Evolutionary conservation across 2,888 invertebrate genomes (phyloP).

Genomic region (Argyresthia goedartella): DNA sequence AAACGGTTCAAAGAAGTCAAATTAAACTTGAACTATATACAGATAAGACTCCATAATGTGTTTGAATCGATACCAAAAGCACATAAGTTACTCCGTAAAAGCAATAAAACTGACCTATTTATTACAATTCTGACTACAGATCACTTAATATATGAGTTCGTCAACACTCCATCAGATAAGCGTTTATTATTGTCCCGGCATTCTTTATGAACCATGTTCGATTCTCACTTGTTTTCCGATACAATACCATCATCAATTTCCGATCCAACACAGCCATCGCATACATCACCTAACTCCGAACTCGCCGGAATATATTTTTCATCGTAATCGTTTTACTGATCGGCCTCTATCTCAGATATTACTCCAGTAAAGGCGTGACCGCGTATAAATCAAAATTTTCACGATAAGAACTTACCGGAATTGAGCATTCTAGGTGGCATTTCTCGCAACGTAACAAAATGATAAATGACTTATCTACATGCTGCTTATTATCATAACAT

Average conservation of each 20-base stretch:
- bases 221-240: neutral
- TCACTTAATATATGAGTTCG: constrained; percentile 32
- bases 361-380: constrained; percentile 10
- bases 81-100: constrained; percentile 41
- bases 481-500: constrained; percentile 64
- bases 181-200: neutral
- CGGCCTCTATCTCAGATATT: neutral
- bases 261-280: constrained; percentile 16
- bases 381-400: constrained; percentile 46
- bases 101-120: constrained; percentile 59
- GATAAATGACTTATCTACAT: constrained; percentile 51
- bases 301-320: constrained; percentile 23
- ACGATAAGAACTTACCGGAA: constrained; percentile 37
- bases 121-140: constrained; percentile 24
- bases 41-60: neutral
- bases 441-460: constrained; percentile 39
- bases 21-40: too few relatives aligned
- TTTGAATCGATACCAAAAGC: constrained; percentile 21
- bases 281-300: constrained; percentile 18
- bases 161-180: constrained; percentile 30
- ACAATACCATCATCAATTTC: constrained; percentile 5
- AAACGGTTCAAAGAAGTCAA: too few relatives aligned
- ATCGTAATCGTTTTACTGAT: constrained; percentile 30
- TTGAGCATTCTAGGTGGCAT: constrained; percentile 32
- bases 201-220: neutral